A percentile compares a stretch with the other conserved stretches of the same genome.
phyloP scores from a whole-genome alignment of 2,888 invertebrate species.

The Philhelius pedissequus region DNA sequence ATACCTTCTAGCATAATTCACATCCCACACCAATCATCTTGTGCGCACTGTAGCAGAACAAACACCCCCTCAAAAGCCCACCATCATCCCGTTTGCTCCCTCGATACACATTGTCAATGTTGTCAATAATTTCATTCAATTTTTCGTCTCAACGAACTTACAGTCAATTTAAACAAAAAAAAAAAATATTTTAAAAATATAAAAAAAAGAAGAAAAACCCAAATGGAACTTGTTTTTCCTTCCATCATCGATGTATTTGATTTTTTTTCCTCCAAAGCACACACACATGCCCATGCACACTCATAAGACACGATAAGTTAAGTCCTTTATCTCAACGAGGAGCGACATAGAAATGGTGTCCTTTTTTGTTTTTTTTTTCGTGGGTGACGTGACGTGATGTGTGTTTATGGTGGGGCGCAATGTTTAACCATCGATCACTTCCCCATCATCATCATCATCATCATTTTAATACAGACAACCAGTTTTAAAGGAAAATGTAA shows the following conservation, averaged over 20 bases:
- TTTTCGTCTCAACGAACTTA: conserved; percentile 66
- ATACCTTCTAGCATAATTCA: conserved; percentile 42
- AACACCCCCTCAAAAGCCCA: neutral
- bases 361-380: neutral
- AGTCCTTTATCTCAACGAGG: conserved; percentile 44
- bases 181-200: neutral
- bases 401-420: conserved; percentile 14
- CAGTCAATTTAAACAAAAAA: conserved; percentile 56
- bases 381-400: neutral
- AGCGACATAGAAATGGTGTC: neutral
- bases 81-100: conserved; percentile 12
- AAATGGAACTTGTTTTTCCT: conserved; percentile 52
- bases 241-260: conserved; percentile 54
- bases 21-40: conserved; percentile 11
- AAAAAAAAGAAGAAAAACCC: neutral
- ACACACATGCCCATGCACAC: conserved; percentile 11
- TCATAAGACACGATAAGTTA: conserved; percentile 39
- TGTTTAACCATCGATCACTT: conserved; percentile 61
- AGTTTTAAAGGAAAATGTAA: conserved; percentile 14
- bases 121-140: conserved; percentile 68
- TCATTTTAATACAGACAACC: conserved; percentile 57
- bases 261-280: conserved; percentile 14
- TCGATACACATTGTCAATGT: conserved; percentile 59
- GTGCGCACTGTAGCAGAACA: conserved; percentile 11
- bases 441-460: conserved; percentile 65